phyloP scores from a whole-genome alignment of 2,113 vertebrate species.

The Cyanistes caeruleus region DNA sequence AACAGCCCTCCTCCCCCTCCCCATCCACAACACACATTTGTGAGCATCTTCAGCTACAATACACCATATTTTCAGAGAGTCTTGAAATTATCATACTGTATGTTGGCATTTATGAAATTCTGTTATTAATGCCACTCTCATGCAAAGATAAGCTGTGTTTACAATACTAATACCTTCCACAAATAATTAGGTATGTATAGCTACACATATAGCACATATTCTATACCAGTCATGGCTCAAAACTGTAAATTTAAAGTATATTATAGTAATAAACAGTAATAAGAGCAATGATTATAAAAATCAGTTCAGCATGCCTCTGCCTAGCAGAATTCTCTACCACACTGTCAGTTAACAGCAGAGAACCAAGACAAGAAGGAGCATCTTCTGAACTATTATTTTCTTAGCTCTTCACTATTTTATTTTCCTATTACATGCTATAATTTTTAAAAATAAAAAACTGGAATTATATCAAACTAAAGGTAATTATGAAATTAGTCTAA shows the following conservation, averaged over 20 bases:
- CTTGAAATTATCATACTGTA: background rate
- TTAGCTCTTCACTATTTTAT: background rate
- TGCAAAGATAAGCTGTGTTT: constrained; percentile 46
- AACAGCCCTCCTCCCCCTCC: constrained; percentile 16
- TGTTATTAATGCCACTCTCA: constrained; percentile 66
- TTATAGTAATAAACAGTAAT: constrained; percentile 25
- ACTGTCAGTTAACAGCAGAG: background rate
- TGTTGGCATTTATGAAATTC: constrained; percentile 43
- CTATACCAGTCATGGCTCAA: background rate
- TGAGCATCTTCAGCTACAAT: constrained; percentile 55
- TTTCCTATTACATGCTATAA: too few species aligned
- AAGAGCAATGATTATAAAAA: constrained; percentile 18
- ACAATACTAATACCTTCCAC: constrained; percentile 46
- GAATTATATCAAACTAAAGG: background rate
- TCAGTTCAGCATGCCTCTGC: background rate
- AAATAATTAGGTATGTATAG: constrained; percentile 49
- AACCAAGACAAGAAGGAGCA: background rate
- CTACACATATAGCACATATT: background rate
- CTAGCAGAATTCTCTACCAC: background rate
- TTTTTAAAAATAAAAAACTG: background rate
- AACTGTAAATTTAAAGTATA: constrained; percentile 20
- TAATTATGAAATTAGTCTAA: background rate
- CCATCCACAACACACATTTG: background rate
- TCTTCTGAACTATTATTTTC: background rate
- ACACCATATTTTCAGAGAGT: constrained; percentile 66